Base-by-base conservation (phyloP, 2,113 vertebrate species). In the Ciconia stormi region DNA sequence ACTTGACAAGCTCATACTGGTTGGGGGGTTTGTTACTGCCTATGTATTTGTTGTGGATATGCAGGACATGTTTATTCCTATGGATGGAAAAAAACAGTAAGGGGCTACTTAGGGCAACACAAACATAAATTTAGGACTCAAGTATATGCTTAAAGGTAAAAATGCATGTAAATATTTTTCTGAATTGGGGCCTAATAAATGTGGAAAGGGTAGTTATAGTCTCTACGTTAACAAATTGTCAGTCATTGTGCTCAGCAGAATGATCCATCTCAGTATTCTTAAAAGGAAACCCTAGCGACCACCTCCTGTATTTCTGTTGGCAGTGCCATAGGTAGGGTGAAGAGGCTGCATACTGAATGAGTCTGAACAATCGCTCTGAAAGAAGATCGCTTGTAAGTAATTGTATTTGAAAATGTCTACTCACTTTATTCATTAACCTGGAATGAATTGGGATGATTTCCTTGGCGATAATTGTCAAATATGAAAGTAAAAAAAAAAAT, bases 101-200 rank as follows among this genome's bases (percentile, higher is more conserved):
- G 94, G 86, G 71, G 82, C 85, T 94, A 36, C 77, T 92, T 89
- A 87, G 90, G 92, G 84, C 96, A 96, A 92, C 78, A 47, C 66
- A 85, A 83, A 62, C 61, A 53, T 53, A 59, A 84, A 87, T 77
- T 95, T 93, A 97, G 92, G 79, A 96, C 87, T 95, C 56, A 53
- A 95, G 29, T 96, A 79, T 93, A 86, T 69, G 70, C 96, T 92
- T 94, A 74, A 82, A 80, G 50, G 74, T 83, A 94, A 97, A 97
- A 91, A 78, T 74, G 93, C 95, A 94, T 96, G 93, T 97, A 95
- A 95, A 96, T 96, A 94, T 70, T 83, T 89, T 82, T 88, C n/a
- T 73, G 84, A 90, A 71, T 82, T 3, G 22, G 74, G 82, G 79
- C 91, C 66, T 96, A 94, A 94, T 93, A 90, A 93, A 83, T 0